Base-by-base conservation (phyloP, 2,113 vertebrate species). In the Malaclemys terrapin region DNA sequence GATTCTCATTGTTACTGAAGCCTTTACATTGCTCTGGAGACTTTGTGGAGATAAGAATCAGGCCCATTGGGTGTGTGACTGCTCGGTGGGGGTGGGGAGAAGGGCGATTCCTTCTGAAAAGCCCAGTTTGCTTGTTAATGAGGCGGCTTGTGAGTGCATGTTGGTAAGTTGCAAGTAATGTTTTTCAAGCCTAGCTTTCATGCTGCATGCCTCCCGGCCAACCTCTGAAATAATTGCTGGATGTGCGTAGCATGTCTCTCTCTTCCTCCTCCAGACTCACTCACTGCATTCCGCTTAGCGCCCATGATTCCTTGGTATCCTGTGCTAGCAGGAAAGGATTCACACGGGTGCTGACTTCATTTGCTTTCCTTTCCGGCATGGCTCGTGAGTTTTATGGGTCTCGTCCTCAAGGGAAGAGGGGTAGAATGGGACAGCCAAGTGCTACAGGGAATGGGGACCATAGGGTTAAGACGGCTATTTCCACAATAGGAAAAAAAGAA, bases 121-220 rank as follows among this genome's bases (percentile, higher is more conserved):
- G 89, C 93, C 86, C 93, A 94, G 84, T 87, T 80, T 94, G 42
- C 75, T 94, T 95, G 57, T 52, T 97, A 91, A 94, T 84, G 92
- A 96, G 65, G 89, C 82, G 79, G 69, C 27, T 89, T 56, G 10
- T 31, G 10, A 92, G 88, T 3, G 84, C 75, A 87, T 88, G 89
- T 25, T 96, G 93, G 93, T 91, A 95, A 94, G 94, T 62, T 52
- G 47, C 88, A 93, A 89, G 88, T 53, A 65, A 91, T 1, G 0
- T 4, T 25, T 82, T 92, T 1, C 6, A 81, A 89, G 85, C 3
- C 42, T 38, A 69, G 65, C 17, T n/a, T 8, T 45, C 42, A 47
- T 27, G 42, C 24, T 6, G 2, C 19, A 50, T 72, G 52, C 75
- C 81, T 2, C 27, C 79, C 1, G 0, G 2, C 29, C 57, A 75